Evolutionary conservation across 2,888 invertebrate genomes (phyloP).

Genomic region (Girardia tigrina): DNA sequence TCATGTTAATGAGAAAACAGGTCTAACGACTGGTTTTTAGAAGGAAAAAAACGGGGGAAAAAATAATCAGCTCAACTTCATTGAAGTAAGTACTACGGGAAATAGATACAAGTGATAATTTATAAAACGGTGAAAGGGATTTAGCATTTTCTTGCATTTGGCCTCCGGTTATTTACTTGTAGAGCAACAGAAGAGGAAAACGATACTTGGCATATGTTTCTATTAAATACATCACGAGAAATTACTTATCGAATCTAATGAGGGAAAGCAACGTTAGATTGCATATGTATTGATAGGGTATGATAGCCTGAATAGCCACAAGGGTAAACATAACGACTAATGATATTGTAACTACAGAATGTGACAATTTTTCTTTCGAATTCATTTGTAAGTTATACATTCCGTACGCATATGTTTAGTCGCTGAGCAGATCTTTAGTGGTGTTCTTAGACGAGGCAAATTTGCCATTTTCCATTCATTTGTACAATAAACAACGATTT

Average conservation of each 20-base stretch:
- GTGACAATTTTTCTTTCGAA: not conserved
- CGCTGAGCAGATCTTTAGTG: slow-evolving; percentile 1
- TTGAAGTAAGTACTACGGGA: not conserved
- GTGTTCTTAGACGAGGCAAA: not conserved
- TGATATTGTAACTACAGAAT: slow-evolving; percentile 2
- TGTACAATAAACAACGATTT: not conserved
- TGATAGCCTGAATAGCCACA: slow-evolving; percentile 8
- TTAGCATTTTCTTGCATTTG: not conserved
- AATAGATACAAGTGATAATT: slow-evolving; percentile 10
- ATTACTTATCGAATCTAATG: slow-evolving; percentile 3
- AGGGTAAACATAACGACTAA: slow-evolving; percentile 11
- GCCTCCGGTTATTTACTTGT: slow-evolving; percentile 12
- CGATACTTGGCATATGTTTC: slow-evolving; percentile 11
- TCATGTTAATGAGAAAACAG: slow-evolving; percentile 9
- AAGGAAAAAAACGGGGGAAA: too few relatives aligned
- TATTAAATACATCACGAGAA: slow-evolving; percentile 4
- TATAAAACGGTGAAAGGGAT: not conserved
- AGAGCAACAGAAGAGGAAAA: not conserved
- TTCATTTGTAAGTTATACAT: not conserved
- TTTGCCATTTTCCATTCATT: not conserved
- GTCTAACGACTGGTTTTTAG: too few relatives aligned
- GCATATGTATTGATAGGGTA: slow-evolving; percentile 3
- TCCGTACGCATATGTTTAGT: not conserved
- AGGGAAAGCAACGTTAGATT: not conserved
- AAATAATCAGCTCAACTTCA: slow-evolving; percentile 4